Evolutionary conservation across 2,888 invertebrate species (phyloP).

Genomic region (Chelonus formosanus): DNA sequence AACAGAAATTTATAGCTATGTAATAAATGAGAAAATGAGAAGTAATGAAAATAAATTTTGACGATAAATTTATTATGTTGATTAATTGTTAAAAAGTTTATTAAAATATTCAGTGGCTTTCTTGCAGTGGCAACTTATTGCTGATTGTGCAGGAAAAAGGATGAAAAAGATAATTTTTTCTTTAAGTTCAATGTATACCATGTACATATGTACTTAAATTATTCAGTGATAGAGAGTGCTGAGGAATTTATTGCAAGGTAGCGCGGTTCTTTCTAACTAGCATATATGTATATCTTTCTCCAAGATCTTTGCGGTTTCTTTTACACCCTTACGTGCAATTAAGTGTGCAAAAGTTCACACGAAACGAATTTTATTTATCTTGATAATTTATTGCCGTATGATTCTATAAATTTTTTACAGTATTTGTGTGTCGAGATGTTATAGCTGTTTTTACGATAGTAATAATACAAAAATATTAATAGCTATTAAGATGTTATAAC

Average conservation of each 20-base stretch:
- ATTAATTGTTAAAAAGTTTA: too few species aligned
- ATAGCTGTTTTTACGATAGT: too few species aligned
- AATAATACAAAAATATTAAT: too few species aligned
- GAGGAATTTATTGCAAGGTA: constrained; percentile 21
- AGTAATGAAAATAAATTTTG: too few species aligned
- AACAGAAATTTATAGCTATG: too few species aligned
- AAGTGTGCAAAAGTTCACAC: constrained; percentile 15
- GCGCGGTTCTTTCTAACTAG: constrained; percentile 12
- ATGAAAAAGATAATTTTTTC: constrained; percentile 6
- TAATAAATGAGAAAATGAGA: too few species aligned
- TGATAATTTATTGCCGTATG: constrained; percentile 10
- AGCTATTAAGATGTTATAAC: too few species aligned
- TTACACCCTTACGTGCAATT: constrained; percentile 17
- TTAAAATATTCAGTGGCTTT: too few species aligned
- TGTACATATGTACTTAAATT: constrained; percentile 8
- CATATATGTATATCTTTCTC: constrained; percentile 12
- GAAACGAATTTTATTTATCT: constrained; percentile 18
- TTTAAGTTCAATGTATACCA: neutral
- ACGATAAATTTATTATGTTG: too few species aligned
- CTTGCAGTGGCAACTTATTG: too few species aligned
- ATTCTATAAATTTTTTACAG: neutral
- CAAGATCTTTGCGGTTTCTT: constrained; percentile 10
- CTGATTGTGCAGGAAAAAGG: neutral
- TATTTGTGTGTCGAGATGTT: too few species aligned
- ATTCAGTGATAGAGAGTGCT: constrained; percentile 14